phyloP scores from a whole-genome alignment of 2,797 vertebrate genomes.

The Sphaeramia orbicularis region DNA sequence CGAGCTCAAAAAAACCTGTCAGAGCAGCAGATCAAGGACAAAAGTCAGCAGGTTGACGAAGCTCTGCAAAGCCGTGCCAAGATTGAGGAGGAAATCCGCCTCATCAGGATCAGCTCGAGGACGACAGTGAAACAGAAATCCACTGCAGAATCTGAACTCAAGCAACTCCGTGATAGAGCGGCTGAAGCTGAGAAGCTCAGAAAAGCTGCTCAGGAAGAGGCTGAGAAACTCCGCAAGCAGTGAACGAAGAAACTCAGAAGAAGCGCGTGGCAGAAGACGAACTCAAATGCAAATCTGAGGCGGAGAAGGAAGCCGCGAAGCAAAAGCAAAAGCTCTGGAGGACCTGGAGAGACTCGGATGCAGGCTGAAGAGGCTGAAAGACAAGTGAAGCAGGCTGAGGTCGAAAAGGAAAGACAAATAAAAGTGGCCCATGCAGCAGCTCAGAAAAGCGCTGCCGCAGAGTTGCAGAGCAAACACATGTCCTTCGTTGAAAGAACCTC shows the following conservation, averaged over 20 bases:
- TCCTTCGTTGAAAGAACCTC: constrained; percentile 93
- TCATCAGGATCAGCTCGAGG: constrained; percentile 94
- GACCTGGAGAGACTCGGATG: constrained; percentile 89
- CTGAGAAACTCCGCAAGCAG: constrained; percentile 95
- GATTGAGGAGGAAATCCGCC: constrained; percentile 94
- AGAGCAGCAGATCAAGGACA: constrained; percentile 92
- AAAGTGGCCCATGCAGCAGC: constrained; percentile 89
- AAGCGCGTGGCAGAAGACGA: constrained; percentile 94
- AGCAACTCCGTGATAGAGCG: constrained; percentile 88
- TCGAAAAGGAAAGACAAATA: constrained; percentile 93
- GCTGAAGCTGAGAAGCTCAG: constrained; percentile 92
- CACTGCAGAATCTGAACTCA: constrained; percentile 89
- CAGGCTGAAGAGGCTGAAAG: constrained; percentile 94
- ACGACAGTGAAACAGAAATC: constrained; percentile 90
- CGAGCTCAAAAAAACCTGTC: constrained; percentile 93
- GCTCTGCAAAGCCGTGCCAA: constrained; percentile 89
- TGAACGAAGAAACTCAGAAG: constrained; percentile 93
- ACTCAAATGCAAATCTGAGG: constrained; percentile 89
- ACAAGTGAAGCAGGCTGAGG: constrained; percentile 92
- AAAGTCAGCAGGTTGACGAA: constrained; percentile 91
- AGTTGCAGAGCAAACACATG: constrained; percentile 92
- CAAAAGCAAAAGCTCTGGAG: constrained; percentile 93
- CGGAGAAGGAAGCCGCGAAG: constrained; percentile 91
- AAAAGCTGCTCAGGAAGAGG: constrained; percentile 93
- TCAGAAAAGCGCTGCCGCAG: constrained; percentile 89